These are phyloP conservation scores for Heliconius erato DNA, from an alignment of 2,888 invertebrate genomes.

Conservation along the genomic window DNA sequence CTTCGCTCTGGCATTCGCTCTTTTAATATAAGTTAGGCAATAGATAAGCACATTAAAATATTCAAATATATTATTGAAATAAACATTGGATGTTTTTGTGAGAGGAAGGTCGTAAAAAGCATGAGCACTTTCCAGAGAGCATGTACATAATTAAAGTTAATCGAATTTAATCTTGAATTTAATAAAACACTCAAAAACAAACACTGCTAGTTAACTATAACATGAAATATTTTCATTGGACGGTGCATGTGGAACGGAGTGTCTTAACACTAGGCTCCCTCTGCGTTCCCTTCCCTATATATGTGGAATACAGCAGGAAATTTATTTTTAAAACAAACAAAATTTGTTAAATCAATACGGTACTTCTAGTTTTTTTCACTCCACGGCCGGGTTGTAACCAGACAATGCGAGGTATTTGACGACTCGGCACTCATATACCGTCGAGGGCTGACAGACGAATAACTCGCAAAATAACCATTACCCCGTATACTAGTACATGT, in stretches of 20 bases:
- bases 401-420: conserved; percentile 63
- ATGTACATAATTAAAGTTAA: too few relatives aligned
- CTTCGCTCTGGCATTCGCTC: too few relatives aligned
- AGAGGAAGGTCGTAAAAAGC: too few relatives aligned
- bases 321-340: not conserved
- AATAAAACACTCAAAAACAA: not conserved
- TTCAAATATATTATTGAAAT: too few relatives aligned
- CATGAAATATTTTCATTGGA: not conserved
- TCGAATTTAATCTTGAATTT: too few relatives aligned
- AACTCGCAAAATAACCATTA: conserved; percentile 67
- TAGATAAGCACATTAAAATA: too few relatives aligned
- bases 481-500: conserved; percentile 40
- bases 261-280: not conserved
- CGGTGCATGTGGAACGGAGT: not conserved
- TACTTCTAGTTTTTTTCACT: conserved; percentile 52
- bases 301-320: not conserved
- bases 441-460: conserved; percentile 62
- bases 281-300: not conserved
- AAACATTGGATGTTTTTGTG: too few relatives aligned
- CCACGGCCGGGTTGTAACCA: conserved; percentile 54
- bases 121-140: too few relatives aligned
- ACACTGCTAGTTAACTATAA: too few relatives aligned
- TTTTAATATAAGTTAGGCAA: too few relatives aligned
- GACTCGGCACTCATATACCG: conserved; percentile 57
- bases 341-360: not conserved